Percentiles rank a stretch among this genome's conserved stretches.
These are phyloP conservation scores for Isaurus tuberculatus DNA, from an alignment of 92 coral and sea anemone genomes.

Conservation along the genomic window DNA sequence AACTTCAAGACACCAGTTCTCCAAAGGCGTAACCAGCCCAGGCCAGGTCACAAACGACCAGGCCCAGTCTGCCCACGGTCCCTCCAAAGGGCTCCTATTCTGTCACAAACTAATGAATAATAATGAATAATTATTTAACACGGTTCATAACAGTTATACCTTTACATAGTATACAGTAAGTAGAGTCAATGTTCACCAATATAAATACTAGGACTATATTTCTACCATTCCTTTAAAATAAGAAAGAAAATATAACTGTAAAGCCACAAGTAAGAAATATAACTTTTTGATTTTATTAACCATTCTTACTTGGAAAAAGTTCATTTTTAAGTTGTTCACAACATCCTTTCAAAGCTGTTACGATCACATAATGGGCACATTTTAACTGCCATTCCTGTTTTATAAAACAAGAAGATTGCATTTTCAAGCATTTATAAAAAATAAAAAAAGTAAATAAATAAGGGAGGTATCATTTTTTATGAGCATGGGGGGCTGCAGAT, in stretches of 20 bases:
- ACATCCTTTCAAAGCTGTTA: conserved; percentile 75
- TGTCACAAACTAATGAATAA: too few species aligned
- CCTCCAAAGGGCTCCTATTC: too few species aligned
- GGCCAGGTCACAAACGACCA: too few species aligned
- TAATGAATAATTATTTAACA: too few species aligned
- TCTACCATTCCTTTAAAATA: background rate
- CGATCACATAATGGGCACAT: conserved; percentile 76
- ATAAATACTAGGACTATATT: too few species aligned
- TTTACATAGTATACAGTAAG: too few species aligned
- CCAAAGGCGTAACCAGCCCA: too few species aligned
- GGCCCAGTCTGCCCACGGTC: too few species aligned
- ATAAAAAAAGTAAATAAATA: background rate
- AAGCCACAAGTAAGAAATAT: background rate
- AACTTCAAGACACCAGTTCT: background rate
- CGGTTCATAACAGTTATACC: too few species aligned
- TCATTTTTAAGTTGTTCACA: conserved; percentile 58
- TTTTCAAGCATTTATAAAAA: background rate
- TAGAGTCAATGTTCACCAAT: too few species aligned
- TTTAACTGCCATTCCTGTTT: conserved; percentile 83
- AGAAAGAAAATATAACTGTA: background rate
- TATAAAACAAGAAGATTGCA: background rate
- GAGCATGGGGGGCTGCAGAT: too few species aligned
- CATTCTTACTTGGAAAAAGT: conserved; percentile 48
- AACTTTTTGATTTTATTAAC: background rate
- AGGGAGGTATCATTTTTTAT: background rate